Evolutionary conservation across 2,888 invertebrate genomes (phyloP).

Genomic region (Metopia argyrocephala): DNA sequence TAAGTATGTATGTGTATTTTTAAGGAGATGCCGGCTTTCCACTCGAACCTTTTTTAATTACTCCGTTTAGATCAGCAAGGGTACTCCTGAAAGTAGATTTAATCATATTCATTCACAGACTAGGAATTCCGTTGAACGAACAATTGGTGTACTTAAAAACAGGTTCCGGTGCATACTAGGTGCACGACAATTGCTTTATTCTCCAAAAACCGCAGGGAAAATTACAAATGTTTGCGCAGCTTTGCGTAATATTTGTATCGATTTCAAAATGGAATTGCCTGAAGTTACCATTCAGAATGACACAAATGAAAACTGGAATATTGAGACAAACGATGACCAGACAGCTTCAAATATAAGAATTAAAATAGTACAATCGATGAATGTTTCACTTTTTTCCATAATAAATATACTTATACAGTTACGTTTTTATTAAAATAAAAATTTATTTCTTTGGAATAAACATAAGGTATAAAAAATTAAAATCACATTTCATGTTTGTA

Average conservation of each 20-base stretch:
- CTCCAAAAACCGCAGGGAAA: conserved; percentile 1
- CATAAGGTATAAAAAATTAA: not conserved
- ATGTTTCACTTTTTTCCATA: not conserved
- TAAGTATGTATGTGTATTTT: not conserved
- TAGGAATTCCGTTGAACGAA: not conserved
- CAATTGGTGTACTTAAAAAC: not conserved
- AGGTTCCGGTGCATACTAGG: conserved; percentile 11
- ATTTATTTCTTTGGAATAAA: not conserved
- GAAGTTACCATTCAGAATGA: not conserved
- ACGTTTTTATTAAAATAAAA: too few relatives aligned
- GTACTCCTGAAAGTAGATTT: conserved; percentile 2
- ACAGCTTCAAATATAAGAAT: not conserved
- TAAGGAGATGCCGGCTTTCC: conserved; percentile 1
- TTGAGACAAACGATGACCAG: not conserved
- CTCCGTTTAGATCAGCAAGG: not conserved
- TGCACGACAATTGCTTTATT: not conserved
- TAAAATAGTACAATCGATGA: conserved; percentile 14
- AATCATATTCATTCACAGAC: not conserved
- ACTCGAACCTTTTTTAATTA: not conserved
- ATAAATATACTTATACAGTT: not conserved
- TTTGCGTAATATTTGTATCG: conserved; percentile 2
- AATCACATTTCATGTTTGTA: conserved; percentile 10
- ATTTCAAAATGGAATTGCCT: not conserved
- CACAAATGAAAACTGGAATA: not conserved
- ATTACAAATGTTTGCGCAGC: not conserved